Evolutionary conservation across 2,888 invertebrate species (phyloP).

Genomic region (Crematogaster levior): DNA sequence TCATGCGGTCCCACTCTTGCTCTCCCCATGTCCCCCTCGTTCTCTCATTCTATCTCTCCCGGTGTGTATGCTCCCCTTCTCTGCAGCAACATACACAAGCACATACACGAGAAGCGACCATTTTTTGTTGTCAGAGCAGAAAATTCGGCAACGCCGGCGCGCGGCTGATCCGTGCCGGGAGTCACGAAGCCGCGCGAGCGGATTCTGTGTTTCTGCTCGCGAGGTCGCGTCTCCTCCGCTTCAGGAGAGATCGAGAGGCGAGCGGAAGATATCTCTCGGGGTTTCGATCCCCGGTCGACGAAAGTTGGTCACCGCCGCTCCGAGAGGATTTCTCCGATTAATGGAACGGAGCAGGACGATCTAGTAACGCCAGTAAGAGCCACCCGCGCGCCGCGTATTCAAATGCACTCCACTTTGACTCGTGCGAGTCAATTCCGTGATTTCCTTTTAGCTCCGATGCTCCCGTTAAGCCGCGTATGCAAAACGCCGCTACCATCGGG

Average conservation of each 20-base stretch:
- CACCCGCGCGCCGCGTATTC: conserved; percentile 30
- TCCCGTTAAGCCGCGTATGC: conserved; percentile 22
- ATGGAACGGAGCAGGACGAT: conserved; percentile 58
- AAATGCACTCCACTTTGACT: conserved; percentile 28
- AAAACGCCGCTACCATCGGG: background rate
- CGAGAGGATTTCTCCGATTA: conserved; percentile 64
- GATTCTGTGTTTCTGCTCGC: background rate
- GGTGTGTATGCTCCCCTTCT: conserved; percentile 31
- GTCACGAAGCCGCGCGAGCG: conserved; percentile 27
- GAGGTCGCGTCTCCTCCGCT: conserved; percentile 18
- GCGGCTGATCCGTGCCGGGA: conserved; percentile 18
- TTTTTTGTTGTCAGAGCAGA: conserved; percentile 58
- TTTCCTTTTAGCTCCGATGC: conserved; percentile 18
- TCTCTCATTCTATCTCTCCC: conserved; percentile 38
- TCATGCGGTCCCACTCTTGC: conserved; percentile 60
- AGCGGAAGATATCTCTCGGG: conserved; percentile 35
- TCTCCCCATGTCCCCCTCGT: conserved; percentile 41
- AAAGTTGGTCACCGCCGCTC: conserved; percentile 61
- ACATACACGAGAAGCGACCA: conserved; percentile 31
- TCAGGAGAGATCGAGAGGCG: conserved; percentile 29
- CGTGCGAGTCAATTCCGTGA: conserved; percentile 5
- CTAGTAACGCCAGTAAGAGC: conserved; percentile 55
- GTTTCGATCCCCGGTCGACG: conserved; percentile 48
- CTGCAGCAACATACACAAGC: background rate
- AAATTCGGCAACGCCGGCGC: conserved; percentile 69